Conservation (phyloP, 2,888 invertebrate genomes). For the Lithosia quadra region DNA sequence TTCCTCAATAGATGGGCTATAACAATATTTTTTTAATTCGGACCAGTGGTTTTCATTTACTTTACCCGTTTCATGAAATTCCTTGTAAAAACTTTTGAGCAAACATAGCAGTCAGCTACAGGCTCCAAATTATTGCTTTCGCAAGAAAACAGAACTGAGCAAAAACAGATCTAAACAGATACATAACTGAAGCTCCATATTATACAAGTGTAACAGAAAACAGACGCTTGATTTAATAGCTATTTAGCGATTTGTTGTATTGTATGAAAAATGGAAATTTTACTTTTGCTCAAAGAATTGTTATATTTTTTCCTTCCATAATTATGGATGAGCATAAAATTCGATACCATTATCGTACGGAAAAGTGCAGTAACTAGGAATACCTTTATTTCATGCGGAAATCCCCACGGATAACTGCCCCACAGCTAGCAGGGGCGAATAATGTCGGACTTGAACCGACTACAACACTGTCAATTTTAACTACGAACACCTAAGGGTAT, state of each 20-base stretch:
- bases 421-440: too few relatives aligned
- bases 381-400: too few relatives aligned
- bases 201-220: neutral
- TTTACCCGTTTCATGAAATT: neutral
- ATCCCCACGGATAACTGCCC: too few relatives aligned
- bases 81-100: neutral
- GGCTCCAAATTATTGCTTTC: neutral
- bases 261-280: neutral
- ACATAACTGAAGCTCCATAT: neutral
- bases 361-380: too few relatives aligned
- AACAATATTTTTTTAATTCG: neutral
- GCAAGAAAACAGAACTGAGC: neutral
- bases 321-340: too few relatives aligned
- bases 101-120: neutral
- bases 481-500: too few relatives aligned
- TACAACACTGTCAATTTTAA: too few relatives aligned
- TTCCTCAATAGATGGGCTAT: too few relatives aligned
- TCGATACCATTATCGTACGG: too few relatives aligned
- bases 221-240: neutral
- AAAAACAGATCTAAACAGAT: neutral
- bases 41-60: neutral
- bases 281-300: neutral
- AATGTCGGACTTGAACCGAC: too few relatives aligned
- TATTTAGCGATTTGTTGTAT: conserved; percentile 6
- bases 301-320: too few relatives aligned